Conservation (phyloP, 2,797 vertebrate genomes). For the Petrocephalus sullivani region DNA sequence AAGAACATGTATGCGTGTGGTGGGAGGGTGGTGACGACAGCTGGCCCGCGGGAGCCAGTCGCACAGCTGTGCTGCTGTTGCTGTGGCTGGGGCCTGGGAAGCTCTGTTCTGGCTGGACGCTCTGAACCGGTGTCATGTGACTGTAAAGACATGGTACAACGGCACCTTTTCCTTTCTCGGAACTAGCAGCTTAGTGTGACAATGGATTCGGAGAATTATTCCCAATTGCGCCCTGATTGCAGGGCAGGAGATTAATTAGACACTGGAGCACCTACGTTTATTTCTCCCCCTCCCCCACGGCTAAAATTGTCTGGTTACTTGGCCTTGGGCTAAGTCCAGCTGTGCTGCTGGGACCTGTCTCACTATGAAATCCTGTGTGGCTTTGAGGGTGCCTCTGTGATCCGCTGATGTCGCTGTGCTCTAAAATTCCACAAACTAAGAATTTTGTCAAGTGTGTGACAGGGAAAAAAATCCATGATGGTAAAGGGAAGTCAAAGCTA, state of each 20-base stretch:
- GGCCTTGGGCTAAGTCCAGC: not conserved
- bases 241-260: not conserved
- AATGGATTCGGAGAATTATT: not conserved
- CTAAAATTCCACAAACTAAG: not conserved
- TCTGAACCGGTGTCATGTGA: not conserved
- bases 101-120: not conserved
- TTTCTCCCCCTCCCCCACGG: not conserved
- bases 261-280: not conserved
- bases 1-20: not conserved
- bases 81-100: not conserved
- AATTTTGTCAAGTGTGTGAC: not conserved
- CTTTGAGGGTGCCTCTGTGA: not conserved
- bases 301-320: not conserved
- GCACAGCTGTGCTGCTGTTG: not conserved
- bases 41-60: not conserved
- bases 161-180: not conserved
- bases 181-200: not conserved
- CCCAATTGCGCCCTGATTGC: not conserved
- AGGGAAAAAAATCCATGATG: not conserved
- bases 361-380: not conserved
- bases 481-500: not conserved
- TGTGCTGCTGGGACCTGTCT: not conserved
- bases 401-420: not conserved
- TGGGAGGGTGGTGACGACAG: not conserved
- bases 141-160: not conserved